Conservation (phyloP, 37 sponge, comb jelly and placozoan genomes). For the Aplysina aerophoba region DNA sequence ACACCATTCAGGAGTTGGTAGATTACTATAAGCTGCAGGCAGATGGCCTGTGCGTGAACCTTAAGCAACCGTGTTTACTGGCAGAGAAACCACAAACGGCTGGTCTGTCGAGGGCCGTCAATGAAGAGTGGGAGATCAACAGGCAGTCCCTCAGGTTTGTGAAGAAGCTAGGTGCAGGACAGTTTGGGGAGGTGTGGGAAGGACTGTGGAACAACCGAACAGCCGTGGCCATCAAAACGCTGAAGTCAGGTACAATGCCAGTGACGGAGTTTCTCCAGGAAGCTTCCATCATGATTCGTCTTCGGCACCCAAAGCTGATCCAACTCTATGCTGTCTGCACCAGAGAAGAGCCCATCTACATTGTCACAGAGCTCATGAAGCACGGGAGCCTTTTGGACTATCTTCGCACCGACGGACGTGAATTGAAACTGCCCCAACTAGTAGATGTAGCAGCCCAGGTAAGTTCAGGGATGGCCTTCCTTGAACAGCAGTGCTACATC, state of each 20-base stretch:
- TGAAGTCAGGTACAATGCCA: constrained; percentile 96
- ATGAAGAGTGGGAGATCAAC: constrained; percentile 96
- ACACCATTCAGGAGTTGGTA: constrained; percentile 78
- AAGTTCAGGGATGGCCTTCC: constrained; percentile 95
- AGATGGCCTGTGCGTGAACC: constrained; percentile 82
- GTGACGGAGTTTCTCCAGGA: constrained; percentile 93
- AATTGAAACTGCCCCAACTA: constrained; percentile 76
- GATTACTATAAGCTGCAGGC: constrained; percentile 76
- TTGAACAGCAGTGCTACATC: constrained; percentile 95
- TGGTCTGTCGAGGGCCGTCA: constrained; percentile 80
- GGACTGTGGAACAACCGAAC: constrained; percentile 96
- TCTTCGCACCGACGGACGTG: constrained; percentile 85
- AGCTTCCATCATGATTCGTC: constrained; percentile 92
- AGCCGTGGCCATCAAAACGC: constrained; percentile 94
- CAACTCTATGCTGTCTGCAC: constrained; percentile 99
- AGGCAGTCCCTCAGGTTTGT: constrained; percentile 66
- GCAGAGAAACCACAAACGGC: constrained; percentile 91
- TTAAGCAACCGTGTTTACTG: constrained; percentile 66
- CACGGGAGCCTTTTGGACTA: constrained; percentile 94
- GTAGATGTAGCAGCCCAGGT: constrained; percentile 91
- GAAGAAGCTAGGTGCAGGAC: constrained; percentile 84
- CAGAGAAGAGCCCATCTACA: constrained; percentile 91
- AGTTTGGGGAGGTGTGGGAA: constrained; percentile 97
- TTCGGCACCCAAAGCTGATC: constrained; percentile 95
- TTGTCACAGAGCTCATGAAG: constrained; percentile 97